Evolutionary conservation across 2,797 vertebrate genomes (phyloP).

Genomic region (Sebastes iracundus): DNA sequence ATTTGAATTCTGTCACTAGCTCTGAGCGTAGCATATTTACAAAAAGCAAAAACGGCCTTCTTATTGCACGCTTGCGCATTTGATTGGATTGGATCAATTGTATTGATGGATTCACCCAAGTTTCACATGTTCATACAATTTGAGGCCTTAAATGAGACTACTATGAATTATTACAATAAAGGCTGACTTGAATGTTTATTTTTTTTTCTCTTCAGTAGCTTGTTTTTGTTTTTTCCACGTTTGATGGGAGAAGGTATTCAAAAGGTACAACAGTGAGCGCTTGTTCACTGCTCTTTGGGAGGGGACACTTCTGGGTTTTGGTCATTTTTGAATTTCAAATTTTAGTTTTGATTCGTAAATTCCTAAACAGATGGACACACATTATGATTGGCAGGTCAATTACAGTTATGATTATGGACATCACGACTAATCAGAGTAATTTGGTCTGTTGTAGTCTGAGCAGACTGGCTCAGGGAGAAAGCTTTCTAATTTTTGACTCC

Average conservation of each 20-base stretch:
- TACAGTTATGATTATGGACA: not conserved
- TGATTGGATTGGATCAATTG: too few relatives aligned
- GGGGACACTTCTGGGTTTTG: not conserved
- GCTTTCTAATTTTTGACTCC: not conserved
- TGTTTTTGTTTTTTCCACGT: not conserved
- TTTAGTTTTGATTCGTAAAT: not conserved
- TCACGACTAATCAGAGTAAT: not conserved
- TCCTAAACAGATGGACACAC: not conserved
- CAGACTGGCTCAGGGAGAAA: not conserved
- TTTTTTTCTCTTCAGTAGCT: not conserved
- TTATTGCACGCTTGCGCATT: too few relatives aligned
- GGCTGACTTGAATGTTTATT: not conserved
- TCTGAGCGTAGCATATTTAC: too few relatives aligned
- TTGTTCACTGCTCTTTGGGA: not conserved
- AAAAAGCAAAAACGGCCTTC: too few relatives aligned
- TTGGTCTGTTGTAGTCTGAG: not conserved
- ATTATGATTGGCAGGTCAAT: not conserved
- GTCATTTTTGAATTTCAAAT: not conserved
- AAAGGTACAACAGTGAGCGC: not conserved
- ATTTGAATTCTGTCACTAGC: too few relatives aligned
- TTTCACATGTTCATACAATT: not conserved
- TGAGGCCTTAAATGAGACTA: not conserved
- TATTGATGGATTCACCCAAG: not conserved
- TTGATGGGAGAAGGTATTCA: not conserved
- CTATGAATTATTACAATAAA: not conserved